Base-by-base conservation (phyloP, 2,888 invertebrate species). In the Acrobasis suavella region DNA sequence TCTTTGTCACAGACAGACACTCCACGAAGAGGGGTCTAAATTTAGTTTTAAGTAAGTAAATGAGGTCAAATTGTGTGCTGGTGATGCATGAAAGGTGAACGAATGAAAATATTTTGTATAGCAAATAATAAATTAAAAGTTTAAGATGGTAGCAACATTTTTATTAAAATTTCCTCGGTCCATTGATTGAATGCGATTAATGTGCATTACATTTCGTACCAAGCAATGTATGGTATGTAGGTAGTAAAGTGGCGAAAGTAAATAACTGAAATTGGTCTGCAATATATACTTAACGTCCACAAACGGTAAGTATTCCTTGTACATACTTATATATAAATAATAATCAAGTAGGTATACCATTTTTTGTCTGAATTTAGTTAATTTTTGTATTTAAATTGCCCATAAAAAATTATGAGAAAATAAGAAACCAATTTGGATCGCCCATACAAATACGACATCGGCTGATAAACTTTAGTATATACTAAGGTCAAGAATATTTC, bases 101-200 rank as follows among this genome's bases (percentile, higher is more conserved):
- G 85, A 73, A 74, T 78, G 85, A 61, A 70, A 73, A 71, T 73
- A 74, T 69, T 73, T 73, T 76, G 73, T 72, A 74, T 70, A 69
- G 76, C 71, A 73, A 76, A 78, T 74, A 87, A 81, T 90, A 90
- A 91, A 90, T 89, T 89, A 89, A 90, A 81, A 80, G 82, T 78
- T 72, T 79, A 82, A 79, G 69, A 72, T 72, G 67, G 67, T 50
- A 66, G 9, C 50, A 62, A 60, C 60, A 67, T 76, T 80, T 72
- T 76, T 76, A 66, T 71, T 73, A 60, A 67, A 62, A 60, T 51
- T 61, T 60, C 63, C 61, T 64, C 60, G 60, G 37, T 68, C 66
- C 58, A 71, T 69, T 68, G 68, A 70, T 68, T 67, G 22, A 70
- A 55, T 51, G 59, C 62, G n/a, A n/a, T n/a, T n/a, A n/a, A n/a